Conservation (phyloP, 2,797 vertebrate species). For the Nyctibius grandis region DNA sequence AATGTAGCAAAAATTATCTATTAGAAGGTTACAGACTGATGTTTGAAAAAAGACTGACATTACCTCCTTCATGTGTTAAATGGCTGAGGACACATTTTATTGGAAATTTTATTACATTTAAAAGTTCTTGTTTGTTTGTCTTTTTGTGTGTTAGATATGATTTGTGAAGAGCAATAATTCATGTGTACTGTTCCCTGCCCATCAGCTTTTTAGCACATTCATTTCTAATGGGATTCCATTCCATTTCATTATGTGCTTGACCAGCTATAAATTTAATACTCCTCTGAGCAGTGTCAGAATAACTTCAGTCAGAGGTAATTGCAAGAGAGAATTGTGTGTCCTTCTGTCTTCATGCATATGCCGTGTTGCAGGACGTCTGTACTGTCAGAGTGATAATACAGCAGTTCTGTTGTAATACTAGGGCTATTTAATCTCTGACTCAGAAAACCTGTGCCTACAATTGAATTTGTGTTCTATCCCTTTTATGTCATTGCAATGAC, state of each 20-base stretch:
- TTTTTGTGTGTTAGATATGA: background rate
- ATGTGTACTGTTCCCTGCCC: background rate
- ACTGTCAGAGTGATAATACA: background rate
- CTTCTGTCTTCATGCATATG: background rate
- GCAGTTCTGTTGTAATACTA: background rate
- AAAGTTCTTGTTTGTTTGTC: background rate
- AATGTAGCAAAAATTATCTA: background rate
- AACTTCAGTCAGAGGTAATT: background rate
- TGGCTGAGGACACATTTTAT: background rate
- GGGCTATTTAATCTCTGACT: background rate
- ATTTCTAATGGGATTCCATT: background rate
- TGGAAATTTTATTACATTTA: background rate
- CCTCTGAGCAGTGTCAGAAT: background rate
- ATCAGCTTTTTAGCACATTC: background rate
- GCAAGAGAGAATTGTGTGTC: background rate
- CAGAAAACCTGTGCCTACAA: background rate
- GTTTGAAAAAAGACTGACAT: background rate
- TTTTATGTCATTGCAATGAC: background rate
- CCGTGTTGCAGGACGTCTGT: background rate
- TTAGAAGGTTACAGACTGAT: background rate
- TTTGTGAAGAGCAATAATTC: background rate
- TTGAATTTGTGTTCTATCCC: background rate
- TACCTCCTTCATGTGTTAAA: background rate
- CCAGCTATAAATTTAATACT: background rate
- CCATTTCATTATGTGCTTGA: background rate